A percentile compares a stretch with the other conserved stretches of the same genome.
These are phyloP conservation scores for Cololabis saira DNA, from an alignment of 2,113 vertebrate species.

Conservation along the genomic window DNA sequence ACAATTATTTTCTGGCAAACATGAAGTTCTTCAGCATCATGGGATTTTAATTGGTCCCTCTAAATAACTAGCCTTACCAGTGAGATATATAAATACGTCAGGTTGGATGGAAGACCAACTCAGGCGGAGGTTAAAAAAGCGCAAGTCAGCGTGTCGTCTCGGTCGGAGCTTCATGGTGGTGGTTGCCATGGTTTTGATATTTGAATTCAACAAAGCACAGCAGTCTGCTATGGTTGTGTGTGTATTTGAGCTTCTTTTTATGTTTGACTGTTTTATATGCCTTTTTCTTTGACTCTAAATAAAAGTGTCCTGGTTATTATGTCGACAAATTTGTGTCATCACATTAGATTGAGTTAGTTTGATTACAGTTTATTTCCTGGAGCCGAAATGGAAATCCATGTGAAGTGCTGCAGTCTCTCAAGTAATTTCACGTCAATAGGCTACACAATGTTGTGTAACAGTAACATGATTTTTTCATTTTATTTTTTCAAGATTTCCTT, in stretches of 20 bases:
- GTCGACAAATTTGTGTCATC: slow-evolving; percentile 28
- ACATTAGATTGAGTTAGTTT: slow-evolving; percentile 33
- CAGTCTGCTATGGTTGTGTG: slow-evolving; percentile 5
- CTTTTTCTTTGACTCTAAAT: background rate
- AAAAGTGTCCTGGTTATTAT: slow-evolving; percentile 7
- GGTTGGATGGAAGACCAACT: slow-evolving; percentile 27
- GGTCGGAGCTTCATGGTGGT: slow-evolving; percentile 24
- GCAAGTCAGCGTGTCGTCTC: background rate
- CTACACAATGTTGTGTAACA: slow-evolving; percentile 6
- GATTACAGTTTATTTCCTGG: slow-evolving; percentile 22
- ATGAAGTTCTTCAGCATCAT: too few relatives aligned
- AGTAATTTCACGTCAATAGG: slow-evolving; percentile 23
- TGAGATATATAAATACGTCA: slow-evolving; percentile 6
- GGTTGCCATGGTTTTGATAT: slow-evolving; percentile 50
- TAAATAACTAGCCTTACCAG: too few relatives aligned
- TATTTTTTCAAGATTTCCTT: slow-evolving; percentile 5
- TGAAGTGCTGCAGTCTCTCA: slow-evolving; percentile 25
- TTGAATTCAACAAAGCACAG: slow-evolving; percentile 28
- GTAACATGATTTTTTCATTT: background rate
- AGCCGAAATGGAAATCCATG: background rate
- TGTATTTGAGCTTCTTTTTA: background rate
- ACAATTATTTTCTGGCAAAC: background rate
- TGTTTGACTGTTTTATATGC: background rate
- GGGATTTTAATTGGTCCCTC: too few relatives aligned
- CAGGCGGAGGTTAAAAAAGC: slow-evolving; percentile 4